These are phyloP conservation scores for Hipparchia sbordonii DNA, from an alignment of 2,888 invertebrate species.

Conservation along the genomic window DNA sequence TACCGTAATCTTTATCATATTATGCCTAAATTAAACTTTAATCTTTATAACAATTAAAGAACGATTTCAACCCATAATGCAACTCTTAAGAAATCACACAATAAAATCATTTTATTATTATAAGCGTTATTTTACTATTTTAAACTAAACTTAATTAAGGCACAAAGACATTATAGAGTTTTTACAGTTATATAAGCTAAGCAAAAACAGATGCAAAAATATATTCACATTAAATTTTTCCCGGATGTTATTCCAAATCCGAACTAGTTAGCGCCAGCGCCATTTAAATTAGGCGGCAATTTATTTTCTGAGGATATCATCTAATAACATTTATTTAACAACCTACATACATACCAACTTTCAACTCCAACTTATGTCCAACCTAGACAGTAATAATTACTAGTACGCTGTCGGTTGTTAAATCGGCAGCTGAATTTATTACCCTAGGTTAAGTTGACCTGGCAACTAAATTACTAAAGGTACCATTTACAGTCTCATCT, in stretches of 20 bases:
- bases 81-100: too few relatives aligned
- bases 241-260: constrained; percentile 50
- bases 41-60: too few relatives aligned
- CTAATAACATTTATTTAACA: background rate
- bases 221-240: constrained; percentile 37
- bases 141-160: too few relatives aligned
- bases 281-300: constrained; percentile 59
- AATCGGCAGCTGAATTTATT: too few relatives aligned
- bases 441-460: too few relatives aligned
- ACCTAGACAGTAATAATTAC: background rate
- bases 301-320: constrained; percentile 46
- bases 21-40: too few relatives aligned
- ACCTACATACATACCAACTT: background rate
- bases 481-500: too few relatives aligned
- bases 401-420: background rate
- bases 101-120: too few relatives aligned
- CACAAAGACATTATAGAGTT: background rate
- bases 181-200: constrained; percentile 5
- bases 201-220: background rate
- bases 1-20: background rate
- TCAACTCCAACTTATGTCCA: background rate
- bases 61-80: too few relatives aligned
- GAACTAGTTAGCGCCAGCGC: constrained; percentile 56
- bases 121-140: too few relatives aligned
- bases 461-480: too few relatives aligned